phyloP scores from a whole-genome alignment of 1,140 invertebrate species.

The Nixonia krombeini region DNA sequence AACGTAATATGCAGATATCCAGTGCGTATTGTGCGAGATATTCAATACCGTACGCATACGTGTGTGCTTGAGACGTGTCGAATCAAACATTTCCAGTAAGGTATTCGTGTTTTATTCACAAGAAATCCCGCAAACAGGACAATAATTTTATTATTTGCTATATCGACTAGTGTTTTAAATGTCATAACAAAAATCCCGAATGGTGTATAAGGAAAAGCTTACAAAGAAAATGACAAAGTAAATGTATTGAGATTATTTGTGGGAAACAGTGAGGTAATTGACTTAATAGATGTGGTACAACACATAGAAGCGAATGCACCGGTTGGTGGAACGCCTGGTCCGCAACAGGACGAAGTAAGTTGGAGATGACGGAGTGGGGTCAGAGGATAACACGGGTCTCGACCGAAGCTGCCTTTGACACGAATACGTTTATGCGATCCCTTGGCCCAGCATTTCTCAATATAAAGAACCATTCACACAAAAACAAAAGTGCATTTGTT shows the following conservation, averaged over 20 bases:
- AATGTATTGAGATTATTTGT: too few relatives aligned
- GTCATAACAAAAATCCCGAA: too few relatives aligned
- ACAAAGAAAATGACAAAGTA: too few relatives aligned
- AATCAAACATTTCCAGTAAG: conserved; percentile 26
- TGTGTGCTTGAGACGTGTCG: conserved; percentile 13
- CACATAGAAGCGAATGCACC: conserved; percentile 27
- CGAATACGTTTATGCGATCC: conserved; percentile 65
- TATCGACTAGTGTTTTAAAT: too few relatives aligned
- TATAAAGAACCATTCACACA: conserved; percentile 31
- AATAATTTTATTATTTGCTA: too few relatives aligned
- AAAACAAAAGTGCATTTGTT: conserved; percentile 12
- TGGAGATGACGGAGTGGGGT: conserved; percentile 65
- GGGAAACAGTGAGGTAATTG: not conserved
- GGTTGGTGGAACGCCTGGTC: conserved; percentile 29
- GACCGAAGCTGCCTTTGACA: conserved; percentile 66
- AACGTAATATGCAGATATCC: conserved; percentile 41
- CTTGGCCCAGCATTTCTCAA: conserved; percentile 60
- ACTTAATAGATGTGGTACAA: not conserved
- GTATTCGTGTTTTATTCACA: conserved; percentile 10
- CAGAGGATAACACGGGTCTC: conserved; percentile 67
- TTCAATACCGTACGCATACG: conserved; percentile 30
- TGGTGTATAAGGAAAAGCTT: too few relatives aligned
- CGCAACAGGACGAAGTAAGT: conserved; percentile 59
- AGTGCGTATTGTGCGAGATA: conserved; percentile 42
- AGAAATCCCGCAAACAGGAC: too few relatives aligned